phyloP scores from a whole-genome alignment of 30 jellyfish, hydroid and myxozoan genomes.

The Pelagia noctiluca region DNA sequence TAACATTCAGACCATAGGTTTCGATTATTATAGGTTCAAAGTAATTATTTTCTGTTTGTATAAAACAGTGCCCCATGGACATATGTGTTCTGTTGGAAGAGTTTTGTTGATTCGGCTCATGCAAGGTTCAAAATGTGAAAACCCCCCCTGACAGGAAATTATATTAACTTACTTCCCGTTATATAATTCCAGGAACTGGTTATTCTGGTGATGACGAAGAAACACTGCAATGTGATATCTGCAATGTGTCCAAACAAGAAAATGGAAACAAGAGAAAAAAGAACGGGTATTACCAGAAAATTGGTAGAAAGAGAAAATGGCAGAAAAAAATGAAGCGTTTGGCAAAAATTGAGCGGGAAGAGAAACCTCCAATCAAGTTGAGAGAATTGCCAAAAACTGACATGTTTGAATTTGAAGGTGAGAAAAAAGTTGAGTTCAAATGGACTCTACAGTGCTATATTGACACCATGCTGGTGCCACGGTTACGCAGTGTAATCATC shows the following conservation, averaged over 20 bases:
- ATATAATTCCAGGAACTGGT: conserved; percentile 53
- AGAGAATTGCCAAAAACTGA: conserved; percentile 63
- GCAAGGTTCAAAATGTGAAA: no score
- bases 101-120: no score
- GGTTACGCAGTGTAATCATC: conserved; percentile 52
- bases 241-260: conserved; percentile 33
- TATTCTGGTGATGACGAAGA: conserved; percentile 81
- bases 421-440: conserved; percentile 58
- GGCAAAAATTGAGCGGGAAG: conserved; percentile 21
- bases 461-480: conserved; percentile 47
- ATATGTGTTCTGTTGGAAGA: no score
- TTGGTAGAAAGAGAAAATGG: conserved; percentile 37
- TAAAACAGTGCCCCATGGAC: no score
- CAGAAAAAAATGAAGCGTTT: background rate
- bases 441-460: conserved; percentile 73
- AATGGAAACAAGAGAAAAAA: background rate
- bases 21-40: no score
- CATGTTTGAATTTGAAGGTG: conserved; percentile 75
- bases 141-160: no score
- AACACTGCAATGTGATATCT: conserved; percentile 59
- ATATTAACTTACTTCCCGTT: background rate
- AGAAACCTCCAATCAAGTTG: conserved; percentile 2
- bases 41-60: no score
- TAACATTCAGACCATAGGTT: no score
- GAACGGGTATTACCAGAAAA: conserved; percentile 12